Evolutionary conservation across 2,797 vertebrate genomes (phyloP).

Genomic region (Gambusia yucatana): DNA sequence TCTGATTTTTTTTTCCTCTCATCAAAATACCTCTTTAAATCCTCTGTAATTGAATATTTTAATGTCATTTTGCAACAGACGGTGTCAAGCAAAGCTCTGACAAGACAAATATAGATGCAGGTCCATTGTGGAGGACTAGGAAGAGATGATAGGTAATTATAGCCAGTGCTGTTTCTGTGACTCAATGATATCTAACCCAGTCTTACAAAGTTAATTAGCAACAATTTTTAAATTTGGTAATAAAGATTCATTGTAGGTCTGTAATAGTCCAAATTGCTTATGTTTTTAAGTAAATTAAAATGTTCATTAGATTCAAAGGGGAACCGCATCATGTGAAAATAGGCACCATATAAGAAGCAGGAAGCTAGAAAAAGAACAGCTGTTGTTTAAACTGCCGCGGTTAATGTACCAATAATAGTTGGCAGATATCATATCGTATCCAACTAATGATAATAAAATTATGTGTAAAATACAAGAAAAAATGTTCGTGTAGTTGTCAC

Average conservation of each 20-base stretch:
- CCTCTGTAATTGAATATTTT: neutral
- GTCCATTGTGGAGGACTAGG: neutral
- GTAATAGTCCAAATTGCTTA: neutral
- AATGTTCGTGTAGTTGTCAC: neutral
- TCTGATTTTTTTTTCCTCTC: neutral
- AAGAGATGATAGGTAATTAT: neutral
- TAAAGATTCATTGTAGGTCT: neutral
- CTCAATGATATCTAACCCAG: neutral
- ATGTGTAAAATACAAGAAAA: neutral
- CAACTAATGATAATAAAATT: neutral
- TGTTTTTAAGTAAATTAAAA: neutral
- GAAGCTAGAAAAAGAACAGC: too few species aligned
- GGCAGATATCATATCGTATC: neutral
- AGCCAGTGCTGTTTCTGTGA: neutral
- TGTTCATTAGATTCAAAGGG: neutral
- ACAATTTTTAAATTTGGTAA: neutral
- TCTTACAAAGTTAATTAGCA: neutral
- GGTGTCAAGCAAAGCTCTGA: neutral
- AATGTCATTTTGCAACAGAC: neutral
- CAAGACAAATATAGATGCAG: neutral
- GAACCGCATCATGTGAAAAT: neutral
- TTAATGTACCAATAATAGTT: neutral
- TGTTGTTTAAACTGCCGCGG: neutral
- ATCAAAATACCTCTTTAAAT: neutral
- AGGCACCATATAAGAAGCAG: neutral